Base-by-base conservation (phyloP, 2,113 vertebrate species). In the Serinus canaria region DNA sequence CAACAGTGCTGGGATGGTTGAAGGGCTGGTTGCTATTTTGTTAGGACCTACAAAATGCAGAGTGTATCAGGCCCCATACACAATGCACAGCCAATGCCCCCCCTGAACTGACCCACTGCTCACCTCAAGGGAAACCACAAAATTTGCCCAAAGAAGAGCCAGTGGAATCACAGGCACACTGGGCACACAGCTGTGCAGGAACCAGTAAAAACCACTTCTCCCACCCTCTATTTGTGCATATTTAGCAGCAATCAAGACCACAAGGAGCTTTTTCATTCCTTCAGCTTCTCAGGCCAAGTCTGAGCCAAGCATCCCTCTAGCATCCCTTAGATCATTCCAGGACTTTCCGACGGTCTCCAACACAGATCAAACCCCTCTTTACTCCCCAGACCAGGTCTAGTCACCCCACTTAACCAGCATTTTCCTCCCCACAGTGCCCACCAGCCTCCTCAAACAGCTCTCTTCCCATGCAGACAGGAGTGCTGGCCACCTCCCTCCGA, bases 251-350 rank as follows among this genome's bases (percentile, higher is more conserved):
- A 76, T 33, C 6, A 2, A 70, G 83, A 87, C 35, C 64, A 83
- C 72, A 90, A 91, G 86, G 63, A 92, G 43, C 43, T 52, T 94
- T 94, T 96, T 93, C 59, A 95, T 74, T 64, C 83, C 82, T 52
- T 81, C 60, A 77, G 76, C 83, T 86, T 69, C 68, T 88, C 92
- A 92, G 82, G 35, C 67, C 2, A 0, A 27, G 20, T 15, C 46
- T 46, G 30, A 92, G 73, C 75, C 86, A 69, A 90, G 79, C 50
- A 67, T 23, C 47, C 74, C 59, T 55, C 64, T 3, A 56, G 31
- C n/a, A 94, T 8, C 50, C 67, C 59, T 59, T 9, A 47, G 60
- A 83, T 81, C 59, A 13, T 10, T 11, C 59, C 79, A 86, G 35
- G 27, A 77, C 55, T 73, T 93, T 80, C 79, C 4, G 0, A 30